Percentiles rank a stretch among this genome's conserved stretches.
Conservation (phyloP, 1,140 invertebrate species). For the Portunus trituberculatus region DNA sequence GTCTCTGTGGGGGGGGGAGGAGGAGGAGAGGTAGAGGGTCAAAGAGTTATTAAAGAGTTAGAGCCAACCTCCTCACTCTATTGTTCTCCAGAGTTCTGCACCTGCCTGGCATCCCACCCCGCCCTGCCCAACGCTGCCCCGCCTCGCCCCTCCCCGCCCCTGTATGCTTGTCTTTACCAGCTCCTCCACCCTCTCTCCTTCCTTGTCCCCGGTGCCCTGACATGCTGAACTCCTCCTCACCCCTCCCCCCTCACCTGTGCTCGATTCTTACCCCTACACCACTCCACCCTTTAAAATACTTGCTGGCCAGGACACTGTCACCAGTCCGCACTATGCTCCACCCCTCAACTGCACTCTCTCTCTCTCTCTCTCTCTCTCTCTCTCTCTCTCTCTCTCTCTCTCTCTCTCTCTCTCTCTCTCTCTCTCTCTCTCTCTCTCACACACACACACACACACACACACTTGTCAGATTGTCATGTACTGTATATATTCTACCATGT, state of each 20-base stretch:
- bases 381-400: neutral
- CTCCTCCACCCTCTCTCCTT: neutral
- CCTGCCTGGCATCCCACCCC: neutral
- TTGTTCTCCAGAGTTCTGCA: neutral
- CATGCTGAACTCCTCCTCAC: neutral
- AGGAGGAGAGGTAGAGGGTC: neutral
- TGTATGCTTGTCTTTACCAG: constrained; percentile 9
- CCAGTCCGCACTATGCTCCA: neutral
- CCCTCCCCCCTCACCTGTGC: neutral
- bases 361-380: neutral
- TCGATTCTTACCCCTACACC: neutral
- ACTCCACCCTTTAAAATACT: neutral
- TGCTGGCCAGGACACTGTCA: neutral
- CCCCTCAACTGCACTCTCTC: neutral
- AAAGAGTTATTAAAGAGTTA: constrained; percentile 15
- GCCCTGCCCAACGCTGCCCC: neutral
- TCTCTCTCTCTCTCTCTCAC: neutral
- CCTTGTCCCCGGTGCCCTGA: neutral
- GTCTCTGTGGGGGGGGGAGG: neutral
- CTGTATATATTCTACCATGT: neutral
- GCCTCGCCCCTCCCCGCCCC: neutral
- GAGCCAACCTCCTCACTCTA: neutral
- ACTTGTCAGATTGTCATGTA: neutral
- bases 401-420: neutral
- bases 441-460: too few species aligned